These are phyloP conservation scores for Lonchura striata DNA, from an alignment of 2,113 vertebrate genomes.

Conservation along the genomic window DNA sequence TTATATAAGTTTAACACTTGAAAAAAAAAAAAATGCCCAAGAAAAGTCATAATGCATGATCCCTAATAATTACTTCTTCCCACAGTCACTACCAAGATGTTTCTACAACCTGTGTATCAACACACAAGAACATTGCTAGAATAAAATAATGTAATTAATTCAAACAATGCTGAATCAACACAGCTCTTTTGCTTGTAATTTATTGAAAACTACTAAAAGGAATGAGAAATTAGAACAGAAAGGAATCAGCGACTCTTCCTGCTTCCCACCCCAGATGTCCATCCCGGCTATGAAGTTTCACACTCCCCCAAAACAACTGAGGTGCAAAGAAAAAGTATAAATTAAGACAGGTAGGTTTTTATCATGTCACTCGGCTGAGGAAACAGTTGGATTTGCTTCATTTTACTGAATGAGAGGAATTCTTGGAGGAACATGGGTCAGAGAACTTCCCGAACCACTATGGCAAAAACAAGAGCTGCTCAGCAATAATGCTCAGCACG, in stretches of 20 bases:
- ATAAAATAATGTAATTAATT: neutral
- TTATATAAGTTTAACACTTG: neutral
- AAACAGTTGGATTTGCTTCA: neutral
- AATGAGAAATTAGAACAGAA: neutral
- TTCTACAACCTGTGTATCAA: neutral
- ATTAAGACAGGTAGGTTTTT: neutral
- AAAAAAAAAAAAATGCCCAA: neutral
- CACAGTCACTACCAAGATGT: neutral
- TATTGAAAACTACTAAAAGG: neutral
- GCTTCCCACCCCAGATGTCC: neutral
- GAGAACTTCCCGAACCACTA: rapidly evolving
- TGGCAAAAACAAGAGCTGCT: rapidly evolving
- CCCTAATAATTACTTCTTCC: neutral
- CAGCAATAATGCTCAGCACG: neutral
- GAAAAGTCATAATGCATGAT: neutral
- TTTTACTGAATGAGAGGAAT: neutral
- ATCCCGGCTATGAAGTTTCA: neutral
- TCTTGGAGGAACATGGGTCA: neutral
- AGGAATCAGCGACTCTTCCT: neutral
- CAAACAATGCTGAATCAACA: neutral
- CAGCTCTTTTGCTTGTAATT: neutral
- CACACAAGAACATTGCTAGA: neutral
- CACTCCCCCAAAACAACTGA: neutral
- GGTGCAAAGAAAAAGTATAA: neutral
- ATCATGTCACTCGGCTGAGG: neutral